Evolutionary conservation across 2,888 invertebrate species (phyloP), one percentile per base, ranked within the genome.

Genomic region (Petrolisthes cinctipes): DNA sequence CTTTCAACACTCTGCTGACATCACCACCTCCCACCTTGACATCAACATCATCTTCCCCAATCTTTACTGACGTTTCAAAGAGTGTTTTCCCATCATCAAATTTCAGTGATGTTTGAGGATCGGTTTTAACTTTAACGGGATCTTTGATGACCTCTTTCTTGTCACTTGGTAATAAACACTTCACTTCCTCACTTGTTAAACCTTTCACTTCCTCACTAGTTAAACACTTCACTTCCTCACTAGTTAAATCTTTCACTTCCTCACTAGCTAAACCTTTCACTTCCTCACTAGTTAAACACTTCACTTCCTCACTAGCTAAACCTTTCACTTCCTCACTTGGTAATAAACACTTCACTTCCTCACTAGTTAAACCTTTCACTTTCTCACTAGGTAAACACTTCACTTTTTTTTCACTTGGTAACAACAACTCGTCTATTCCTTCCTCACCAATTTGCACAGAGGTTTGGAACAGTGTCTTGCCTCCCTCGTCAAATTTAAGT

Each of bases 61-160:
- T 76, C 37, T 53, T 51, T 5, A 53, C 53, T 76, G 76, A 76
- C 1, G 71, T 71, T 4, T 71, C 71, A 6, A 4, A n/a, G 0
- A 71, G 6, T n/a, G 4, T 71, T 71, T n/a, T 71, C 3, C 71
- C 82, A 20, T 68, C 82, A n/a, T 82, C 20, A n/a, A 71, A 82
- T 7, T 82, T 82, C n/a, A 82, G 17, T 73, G 54, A 68, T 1
- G 73, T 6, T 51, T 76, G 76, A 51, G 76, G 81, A 5, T 11
- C 1, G 23, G 51, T 23, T 68, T 82, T 23, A 51, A 68, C 6
- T 68, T 82, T 53, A 17, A n/a, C 51, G 7, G 82, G 68, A n/a
- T 82, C 68, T 53, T 76, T 76, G 76, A 76, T 51, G 1, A 9
- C 53, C 5, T 17, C 37, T 3, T 61, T 11, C n/a, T n/a, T n/a